phyloP scores from a whole-genome alignment of 2,113 vertebrate genomes.

The Chinchilla lanigera region DNA sequence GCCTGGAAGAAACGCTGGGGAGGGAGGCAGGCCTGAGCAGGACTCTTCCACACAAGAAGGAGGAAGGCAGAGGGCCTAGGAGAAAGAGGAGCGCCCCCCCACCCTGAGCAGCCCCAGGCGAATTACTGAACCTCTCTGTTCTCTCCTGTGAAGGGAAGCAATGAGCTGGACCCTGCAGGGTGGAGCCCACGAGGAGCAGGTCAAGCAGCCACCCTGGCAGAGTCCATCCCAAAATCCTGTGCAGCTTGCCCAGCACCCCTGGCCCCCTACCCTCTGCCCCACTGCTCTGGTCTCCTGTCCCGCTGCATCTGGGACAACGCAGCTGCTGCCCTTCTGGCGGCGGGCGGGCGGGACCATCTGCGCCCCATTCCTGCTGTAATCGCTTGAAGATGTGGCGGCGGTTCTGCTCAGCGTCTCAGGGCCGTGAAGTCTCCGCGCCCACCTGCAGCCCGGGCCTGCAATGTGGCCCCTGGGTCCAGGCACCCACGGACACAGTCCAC shows the following conservation, averaged over 20 bases:
- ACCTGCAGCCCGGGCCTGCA: background rate
- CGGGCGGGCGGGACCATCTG: background rate
- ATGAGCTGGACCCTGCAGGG: rapidly evolving
- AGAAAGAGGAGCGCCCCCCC: rapidly evolving
- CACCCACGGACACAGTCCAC: rapidly evolving
- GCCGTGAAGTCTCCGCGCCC: rapidly evolving
- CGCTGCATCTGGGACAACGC: rapidly evolving
- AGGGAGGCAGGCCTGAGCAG: rapidly evolving
- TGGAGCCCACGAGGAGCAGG: rapidly evolving
- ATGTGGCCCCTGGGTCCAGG: rapidly evolving
- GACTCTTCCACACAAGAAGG: background rate
- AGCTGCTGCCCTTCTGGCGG: background rate
- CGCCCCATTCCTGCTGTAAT: background rate
- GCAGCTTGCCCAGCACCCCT: rapidly evolving
- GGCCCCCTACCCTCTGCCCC: rapidly evolving
- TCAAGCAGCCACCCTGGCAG: rapidly evolving
- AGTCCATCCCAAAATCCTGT: background rate
- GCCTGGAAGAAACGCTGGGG: background rate
- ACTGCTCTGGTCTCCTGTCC: rapidly evolving
- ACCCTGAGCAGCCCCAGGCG: background rate
- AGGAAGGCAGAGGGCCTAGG: background rate
- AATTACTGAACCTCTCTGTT: background rate
- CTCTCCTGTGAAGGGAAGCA: rapidly evolving
- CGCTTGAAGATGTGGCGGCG: background rate
- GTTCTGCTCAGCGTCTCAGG: background rate